Percentiles rank a stretch among this genome's conserved stretches.
Conservation (phyloP, 2,797 vertebrate species). For the Phoxinus dragarum region DNA sequence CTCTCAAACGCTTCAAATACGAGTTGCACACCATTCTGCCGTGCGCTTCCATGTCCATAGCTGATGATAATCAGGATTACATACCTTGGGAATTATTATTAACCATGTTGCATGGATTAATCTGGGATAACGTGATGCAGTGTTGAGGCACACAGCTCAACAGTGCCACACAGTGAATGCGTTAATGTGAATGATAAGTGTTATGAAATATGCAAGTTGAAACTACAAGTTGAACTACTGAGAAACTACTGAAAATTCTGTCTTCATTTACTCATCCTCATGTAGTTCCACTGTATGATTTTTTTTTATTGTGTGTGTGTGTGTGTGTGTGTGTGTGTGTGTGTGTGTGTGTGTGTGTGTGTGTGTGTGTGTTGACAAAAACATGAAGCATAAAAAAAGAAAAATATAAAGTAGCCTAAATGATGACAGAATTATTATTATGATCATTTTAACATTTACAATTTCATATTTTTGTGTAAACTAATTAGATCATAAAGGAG, state of each 20-base stretch:
- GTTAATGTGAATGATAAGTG: not conserved
- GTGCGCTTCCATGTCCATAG: conserved; percentile 41
- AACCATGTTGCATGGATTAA: conserved; percentile 54
- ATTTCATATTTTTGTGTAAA: too few species aligned
- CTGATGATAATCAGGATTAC: conserved; percentile 60
- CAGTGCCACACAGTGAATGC: conserved; percentile 64
- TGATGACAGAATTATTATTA: not conserved
- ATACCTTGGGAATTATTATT: conserved; percentile 56
- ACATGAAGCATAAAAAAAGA: not conserved
- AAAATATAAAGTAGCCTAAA: not conserved
- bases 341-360: too few species aligned
- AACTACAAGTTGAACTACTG: too few species aligned
- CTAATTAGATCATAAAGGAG: not conserved
- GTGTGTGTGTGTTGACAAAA: not conserved
- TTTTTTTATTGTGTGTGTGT: too few species aligned
- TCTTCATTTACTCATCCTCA: not conserved
- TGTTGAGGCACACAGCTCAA: conserved; percentile 55
- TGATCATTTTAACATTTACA: not conserved
- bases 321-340: not conserved
- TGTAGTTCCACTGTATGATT: not conserved
- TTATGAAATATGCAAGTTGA: not conserved
- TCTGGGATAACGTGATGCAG: conserved; percentile 35
- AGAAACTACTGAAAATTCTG: not conserved
- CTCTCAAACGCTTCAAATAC: conserved; percentile 17
- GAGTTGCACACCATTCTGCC: conserved; percentile 13